phyloP scores from a whole-genome alignment of 1,140 invertebrate species.

The Bombus cullumanus region DNA sequence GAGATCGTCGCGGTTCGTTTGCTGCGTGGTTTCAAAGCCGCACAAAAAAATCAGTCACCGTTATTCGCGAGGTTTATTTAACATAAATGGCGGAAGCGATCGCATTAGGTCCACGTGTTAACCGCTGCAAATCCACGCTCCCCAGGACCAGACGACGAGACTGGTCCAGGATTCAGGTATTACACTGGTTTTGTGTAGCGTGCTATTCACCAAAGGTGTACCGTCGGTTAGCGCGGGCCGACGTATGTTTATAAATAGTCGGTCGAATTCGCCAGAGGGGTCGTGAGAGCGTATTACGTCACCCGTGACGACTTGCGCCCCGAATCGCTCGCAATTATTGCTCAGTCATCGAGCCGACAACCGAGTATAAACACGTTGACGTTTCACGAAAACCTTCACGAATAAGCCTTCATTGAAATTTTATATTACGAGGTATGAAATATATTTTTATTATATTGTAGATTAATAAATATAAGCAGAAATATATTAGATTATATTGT shows the following conservation, averaged over 20 bases:
- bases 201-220: constrained; percentile 66
- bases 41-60: constrained; percentile 52
- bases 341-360: constrained; percentile 45
- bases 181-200: constrained; percentile 58
- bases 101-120: constrained; percentile 65
- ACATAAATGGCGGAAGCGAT: constrained; percentile 70
- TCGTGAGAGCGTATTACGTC: constrained; percentile 46
- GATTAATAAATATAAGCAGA: not conserved
- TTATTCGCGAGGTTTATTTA: constrained; percentile 56
- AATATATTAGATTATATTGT: too few species aligned
- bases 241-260: constrained; percentile 72
- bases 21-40: not conserved
- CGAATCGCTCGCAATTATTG: constrained; percentile 53
- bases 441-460: not conserved
- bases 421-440: not conserved
- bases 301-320: constrained; percentile 46
- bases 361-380: constrained; percentile 44
- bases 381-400: not conserved
- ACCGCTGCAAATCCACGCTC: constrained; percentile 51
- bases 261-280: constrained; percentile 39
- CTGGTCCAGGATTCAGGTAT: constrained; percentile 57
- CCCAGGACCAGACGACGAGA: constrained; percentile 36
- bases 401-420: not conserved
- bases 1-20: constrained; percentile 11
- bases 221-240: constrained; percentile 65